Conservation (phyloP, 2,888 invertebrate genomes). For the Abrostola triplasia region DNA sequence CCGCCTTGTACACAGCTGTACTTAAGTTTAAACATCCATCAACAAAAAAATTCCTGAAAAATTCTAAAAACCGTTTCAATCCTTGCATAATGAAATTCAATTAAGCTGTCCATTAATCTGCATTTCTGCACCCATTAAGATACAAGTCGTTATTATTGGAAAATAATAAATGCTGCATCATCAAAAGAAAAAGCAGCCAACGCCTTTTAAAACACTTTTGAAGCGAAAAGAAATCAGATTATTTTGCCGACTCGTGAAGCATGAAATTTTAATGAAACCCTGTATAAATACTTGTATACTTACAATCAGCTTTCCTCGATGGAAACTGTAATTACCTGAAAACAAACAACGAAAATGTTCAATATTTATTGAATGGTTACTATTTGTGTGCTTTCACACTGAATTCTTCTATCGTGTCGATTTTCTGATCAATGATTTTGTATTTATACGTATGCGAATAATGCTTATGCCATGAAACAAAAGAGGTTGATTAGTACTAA, state of each 20-base stretch:
- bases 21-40: too few relatives aligned
- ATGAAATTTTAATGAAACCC: slow-evolving; percentile 37
- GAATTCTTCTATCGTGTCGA: too few relatives aligned
- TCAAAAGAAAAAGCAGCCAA: slow-evolving; percentile 22
- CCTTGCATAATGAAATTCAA: slow-evolving; percentile 15
- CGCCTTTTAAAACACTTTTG: slow-evolving; percentile 25
- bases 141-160: slow-evolving; percentile 10
- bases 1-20: too few relatives aligned
- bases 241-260: slow-evolving; percentile 30
- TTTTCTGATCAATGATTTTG: too few relatives aligned
- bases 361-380: background rate
- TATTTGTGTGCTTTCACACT: too few relatives aligned
- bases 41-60: too few relatives aligned
- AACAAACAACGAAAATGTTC: slow-evolving; percentile 7
- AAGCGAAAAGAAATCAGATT: slow-evolving; percentile 11
- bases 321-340: slow-evolving; percentile 37
- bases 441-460: too few relatives aligned
- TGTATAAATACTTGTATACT: slow-evolving; percentile 29
- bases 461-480: too few relatives aligned
- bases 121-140: slow-evolving; percentile 29
- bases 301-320: slow-evolving; percentile 17
- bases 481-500: too few relatives aligned
- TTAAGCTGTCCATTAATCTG: slow-evolving; percentile 30
- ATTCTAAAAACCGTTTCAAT: background rate
- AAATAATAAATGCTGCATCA: slow-evolving; percentile 42